A percentile compares a stretch with the other conserved stretches of the same genome.
These are phyloP conservation scores for Meteorus colon DNA, from an alignment of 2,888 invertebrate genomes.

Conservation along the genomic window DNA sequence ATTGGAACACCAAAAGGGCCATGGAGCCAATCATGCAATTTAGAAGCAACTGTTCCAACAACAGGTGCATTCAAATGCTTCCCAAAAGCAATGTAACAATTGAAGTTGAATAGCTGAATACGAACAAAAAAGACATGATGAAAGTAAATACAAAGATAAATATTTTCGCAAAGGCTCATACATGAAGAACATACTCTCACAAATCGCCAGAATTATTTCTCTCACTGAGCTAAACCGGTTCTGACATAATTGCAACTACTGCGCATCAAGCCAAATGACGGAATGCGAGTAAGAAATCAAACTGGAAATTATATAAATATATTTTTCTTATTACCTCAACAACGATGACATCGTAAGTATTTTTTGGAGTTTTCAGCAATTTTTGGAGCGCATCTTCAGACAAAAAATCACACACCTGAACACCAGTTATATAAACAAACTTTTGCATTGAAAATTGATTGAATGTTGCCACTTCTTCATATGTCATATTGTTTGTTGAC, in stretches of 20 bases:
- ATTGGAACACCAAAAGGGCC: constrained; percentile 56
- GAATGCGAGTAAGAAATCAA: not conserved
- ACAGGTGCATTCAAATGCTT: constrained; percentile 59
- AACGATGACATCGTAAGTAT: constrained; percentile 58
- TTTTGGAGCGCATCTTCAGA: constrained; percentile 42
- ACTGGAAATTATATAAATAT: not conserved
- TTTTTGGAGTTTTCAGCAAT: constrained; percentile 54
- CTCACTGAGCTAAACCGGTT: not conserved
- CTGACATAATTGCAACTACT: not conserved
- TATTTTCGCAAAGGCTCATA: not conserved
- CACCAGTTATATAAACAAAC: constrained; percentile 42
- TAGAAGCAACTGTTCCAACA: constrained; percentile 52
- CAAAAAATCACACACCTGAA: constrained; percentile 42
- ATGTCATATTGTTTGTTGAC: constrained; percentile 61
- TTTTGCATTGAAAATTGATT: not conserved
- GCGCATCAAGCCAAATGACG: not conserved
- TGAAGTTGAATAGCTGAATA: constrained; percentile 56
- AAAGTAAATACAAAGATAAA: not conserved
- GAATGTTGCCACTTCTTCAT: constrained; percentile 35
- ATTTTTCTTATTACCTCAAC: constrained; percentile 51
- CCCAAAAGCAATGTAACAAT: constrained; percentile 62
- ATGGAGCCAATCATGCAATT: constrained; percentile 59
- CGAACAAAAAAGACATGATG: not conserved
- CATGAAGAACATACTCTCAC: not conserved
- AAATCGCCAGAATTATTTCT: not conserved